Evolutionary conservation across 2,888 invertebrate genomes (phyloP), one percentile per base, ranked within the genome.

Genomic region (Blastobasis adustella): DNA sequence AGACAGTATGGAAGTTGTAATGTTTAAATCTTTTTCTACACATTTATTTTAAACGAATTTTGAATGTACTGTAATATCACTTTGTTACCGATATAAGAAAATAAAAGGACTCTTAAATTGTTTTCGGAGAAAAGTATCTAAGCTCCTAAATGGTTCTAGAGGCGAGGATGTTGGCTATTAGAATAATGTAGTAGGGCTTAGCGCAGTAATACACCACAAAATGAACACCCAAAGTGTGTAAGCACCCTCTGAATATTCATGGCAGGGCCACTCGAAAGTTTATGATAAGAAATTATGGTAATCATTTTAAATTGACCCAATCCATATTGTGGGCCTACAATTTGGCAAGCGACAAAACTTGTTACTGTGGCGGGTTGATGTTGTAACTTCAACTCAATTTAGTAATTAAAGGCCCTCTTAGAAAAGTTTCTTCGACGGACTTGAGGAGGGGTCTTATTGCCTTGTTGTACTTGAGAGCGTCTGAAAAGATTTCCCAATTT

Each of bases 271-370:
- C 71, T 71, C 63, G 67, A 70, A 79, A 80, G 76, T 80, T 79
- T 73, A 66, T 69, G 72, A 75, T 78, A 78, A 77, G 77, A 77
- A 78, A 80, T 82, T 81, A 81, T 81, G 79, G 75, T 78, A 81
- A 82, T 82, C 66, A 78, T 79, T 82, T 79, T 77, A 78, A 79
- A 80, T 79, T 76, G 79, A 80, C 76, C 79, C 76, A 76, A 81
- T 80, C 82, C 79, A 78, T 78, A 78, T 76, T 80, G 76, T 68
- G 71, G 63, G 56, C 62, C 61, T 57, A 65, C 49, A 73, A 71
- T 73, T 74, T 63, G 60, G 58, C 59, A 60, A 60, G 63, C 65
- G 64, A 69, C 67, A 67, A 71, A 76, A 76, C 71, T 79, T 76
- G 72, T 73, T 68, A 67, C 61, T 60, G 62, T 58, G 58, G 63